A percentile compares a stretch with the other conserved stretches of the same genome.
These are phyloP conservation scores for Vidua macroura DNA, from an alignment of 2,113 vertebrate species.

Conservation along the genomic window DNA sequence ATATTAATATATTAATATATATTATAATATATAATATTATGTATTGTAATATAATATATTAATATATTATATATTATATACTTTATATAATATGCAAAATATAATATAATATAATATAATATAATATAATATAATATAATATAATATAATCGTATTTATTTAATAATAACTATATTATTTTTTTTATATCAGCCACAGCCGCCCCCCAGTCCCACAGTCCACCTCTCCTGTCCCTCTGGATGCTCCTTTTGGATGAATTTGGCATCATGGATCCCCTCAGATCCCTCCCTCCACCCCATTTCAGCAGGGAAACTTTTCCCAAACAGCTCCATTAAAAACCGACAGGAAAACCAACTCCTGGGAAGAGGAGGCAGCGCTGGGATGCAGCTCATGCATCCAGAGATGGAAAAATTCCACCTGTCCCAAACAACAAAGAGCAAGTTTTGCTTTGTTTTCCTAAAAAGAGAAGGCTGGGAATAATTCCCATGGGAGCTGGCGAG, in stretches of 20 bases:
- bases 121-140: too few relatives aligned
- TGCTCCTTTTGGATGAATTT: neutral
- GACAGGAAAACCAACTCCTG: neutral
- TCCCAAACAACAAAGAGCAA: neutral
- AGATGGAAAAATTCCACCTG: rapidly evolving
- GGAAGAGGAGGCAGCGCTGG: neutral
- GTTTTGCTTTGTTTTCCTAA: neutral
- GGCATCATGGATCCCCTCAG: rapidly evolving
- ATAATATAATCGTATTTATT: neutral
- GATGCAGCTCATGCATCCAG: neutral
- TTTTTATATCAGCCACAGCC: rapidly evolving
- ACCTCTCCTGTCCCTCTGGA: neutral
- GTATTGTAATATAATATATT: too few relatives aligned
- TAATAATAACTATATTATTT: neutral
- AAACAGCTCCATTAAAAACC: neutral
- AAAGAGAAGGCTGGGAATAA: neutral
- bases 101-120: too few relatives aligned
- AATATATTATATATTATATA: too few relatives aligned
- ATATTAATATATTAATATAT: too few relatives aligned
- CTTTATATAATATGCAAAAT: too few relatives aligned
- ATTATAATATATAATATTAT: too few relatives aligned
- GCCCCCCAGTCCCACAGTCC: rapidly evolving
- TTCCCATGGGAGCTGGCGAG: rapidly evolving
- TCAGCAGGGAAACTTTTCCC: neutral
- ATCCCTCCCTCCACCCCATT: rapidly evolving